A percentile compares a stretch with the other conserved stretches of the same genome.
Evolutionary conservation across 2,888 invertebrate genomes (phyloP).

Genomic region (Smittia sp.): DNA sequence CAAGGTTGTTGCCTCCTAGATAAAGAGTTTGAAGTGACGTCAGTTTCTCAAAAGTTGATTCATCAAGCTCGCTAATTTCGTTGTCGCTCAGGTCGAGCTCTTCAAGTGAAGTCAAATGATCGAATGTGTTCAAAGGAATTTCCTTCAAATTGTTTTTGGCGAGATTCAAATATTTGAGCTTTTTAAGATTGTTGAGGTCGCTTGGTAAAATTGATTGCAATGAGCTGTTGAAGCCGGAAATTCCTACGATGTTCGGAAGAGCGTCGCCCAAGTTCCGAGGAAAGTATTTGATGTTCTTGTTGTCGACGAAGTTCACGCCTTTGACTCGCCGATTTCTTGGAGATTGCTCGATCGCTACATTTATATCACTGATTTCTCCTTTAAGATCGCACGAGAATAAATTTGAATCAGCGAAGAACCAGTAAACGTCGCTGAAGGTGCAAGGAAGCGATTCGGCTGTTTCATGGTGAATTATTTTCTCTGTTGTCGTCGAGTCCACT

Average conservation of each 20-base stretch:
- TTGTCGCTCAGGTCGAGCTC: constrained; percentile 43
- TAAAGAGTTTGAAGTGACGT: constrained; percentile 39
- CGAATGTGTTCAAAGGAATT: background rate
- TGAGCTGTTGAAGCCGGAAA: background rate
- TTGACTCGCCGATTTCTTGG: constrained; percentile 8
- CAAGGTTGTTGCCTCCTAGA: constrained; percentile 42
- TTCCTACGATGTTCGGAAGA: constrained; percentile 12
- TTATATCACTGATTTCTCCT: background rate
- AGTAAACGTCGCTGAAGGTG: background rate
- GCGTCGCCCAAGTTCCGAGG: constrained; percentile 14
- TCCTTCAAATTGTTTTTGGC: constrained; percentile 14
- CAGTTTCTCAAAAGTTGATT: constrained; percentile 43
- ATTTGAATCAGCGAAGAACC: background rate
- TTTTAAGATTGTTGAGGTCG: background rate
- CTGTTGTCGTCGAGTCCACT: background rate
- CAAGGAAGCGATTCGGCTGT: background rate
- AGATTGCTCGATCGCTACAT: background rate
- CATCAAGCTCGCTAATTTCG: constrained; percentile 42
- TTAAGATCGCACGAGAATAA: background rate
- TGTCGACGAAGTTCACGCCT: constrained; percentile 14
- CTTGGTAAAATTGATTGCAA: background rate
- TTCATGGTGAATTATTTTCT: background rate
- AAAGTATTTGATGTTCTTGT: constrained; percentile 8
- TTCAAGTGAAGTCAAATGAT: constrained; percentile 38
- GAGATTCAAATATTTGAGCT: constrained; percentile 23